Percentiles rank a stretch among this genome's conserved stretches.
Conservation (phyloP, 37 sponge, comb jelly and placozoan genomes). For the Halisarca cf. caerulea region DNA sequence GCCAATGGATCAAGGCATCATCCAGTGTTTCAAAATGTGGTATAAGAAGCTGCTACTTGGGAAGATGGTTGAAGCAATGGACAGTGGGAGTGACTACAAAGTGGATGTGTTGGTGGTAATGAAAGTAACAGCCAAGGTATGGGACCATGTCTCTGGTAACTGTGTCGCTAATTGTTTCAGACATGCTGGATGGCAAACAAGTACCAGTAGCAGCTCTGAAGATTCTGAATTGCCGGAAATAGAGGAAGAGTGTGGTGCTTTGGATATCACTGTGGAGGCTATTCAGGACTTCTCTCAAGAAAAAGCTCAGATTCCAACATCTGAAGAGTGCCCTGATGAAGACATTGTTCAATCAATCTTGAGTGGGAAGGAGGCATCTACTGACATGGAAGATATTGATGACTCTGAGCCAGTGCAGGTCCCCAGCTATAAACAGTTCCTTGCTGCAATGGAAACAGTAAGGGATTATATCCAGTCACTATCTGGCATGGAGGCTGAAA, state of each 20-base stretch:
- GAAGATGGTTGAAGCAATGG: neutral
- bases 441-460: slow-evolving; percentile 10
- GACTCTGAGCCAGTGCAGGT: neutral
- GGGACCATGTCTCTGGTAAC: slow-evolving; percentile 9
- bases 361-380: neutral
- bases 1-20: slow-evolving; percentile 15
- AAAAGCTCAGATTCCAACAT: slow-evolving; percentile 14
- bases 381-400: neutral
- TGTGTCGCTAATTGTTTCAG: slow-evolving; percentile 4
- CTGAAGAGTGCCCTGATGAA: slow-evolving; percentile 10
- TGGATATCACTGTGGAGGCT: neutral
- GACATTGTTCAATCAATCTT: slow-evolving; percentile 9
- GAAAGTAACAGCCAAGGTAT: neutral
- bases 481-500: slow-evolving; percentile 1
- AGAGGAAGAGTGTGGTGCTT: neutral
- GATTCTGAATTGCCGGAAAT: neutral
- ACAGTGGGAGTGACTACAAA: neutral
- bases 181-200: slow-evolving; percentile 2
- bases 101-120: neutral
- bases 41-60: slow-evolving; percentile 10
- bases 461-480: slow-evolving; percentile 7
- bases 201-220: slow-evolving; percentile 16
- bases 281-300: neutral
- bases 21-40: slow-evolving; percentile 6
- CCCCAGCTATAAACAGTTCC: slow-evolving; percentile 1